phyloP scores from a whole-genome alignment of 2,888 invertebrate genomes.

The Pedicia rivosa region DNA sequence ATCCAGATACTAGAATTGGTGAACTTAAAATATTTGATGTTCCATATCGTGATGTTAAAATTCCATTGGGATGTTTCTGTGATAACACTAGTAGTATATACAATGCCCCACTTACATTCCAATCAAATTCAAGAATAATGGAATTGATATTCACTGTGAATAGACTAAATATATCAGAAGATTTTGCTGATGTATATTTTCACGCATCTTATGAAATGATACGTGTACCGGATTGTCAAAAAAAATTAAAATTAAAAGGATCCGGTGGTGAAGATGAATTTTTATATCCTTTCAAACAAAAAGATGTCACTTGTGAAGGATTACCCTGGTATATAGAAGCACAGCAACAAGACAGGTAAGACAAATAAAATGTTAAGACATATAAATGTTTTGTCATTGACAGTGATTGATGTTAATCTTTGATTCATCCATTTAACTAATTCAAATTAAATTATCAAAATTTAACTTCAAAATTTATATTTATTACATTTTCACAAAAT shows the following conservation, averaged over 20 bases:
- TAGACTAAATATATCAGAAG: slow-evolving; percentile 58
- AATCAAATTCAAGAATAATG: slow-evolving; percentile 49
- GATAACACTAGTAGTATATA: slow-evolving; percentile 48
- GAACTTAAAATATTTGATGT: slow-evolving; percentile 45
- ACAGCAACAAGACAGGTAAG: slow-evolving; percentile 49
- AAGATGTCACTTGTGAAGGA: slow-evolving; percentile 30
- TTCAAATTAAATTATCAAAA: too few relatives aligned
- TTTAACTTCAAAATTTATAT: too few relatives aligned
- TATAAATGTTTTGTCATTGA: too few relatives aligned
- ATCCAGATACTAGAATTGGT: slow-evolving; percentile 28
- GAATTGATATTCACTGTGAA: slow-evolving; percentile 63
- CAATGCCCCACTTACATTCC: slow-evolving; percentile 42
- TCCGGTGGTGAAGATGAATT: slow-evolving; percentile 50
- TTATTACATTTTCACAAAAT: too few relatives aligned
- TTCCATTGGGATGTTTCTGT: slow-evolving; percentile 63
- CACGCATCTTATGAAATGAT: slow-evolving; percentile 54
- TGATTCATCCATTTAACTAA: too few relatives aligned
- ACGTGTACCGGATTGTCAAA: slow-evolving; percentile 44
- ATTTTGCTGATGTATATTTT: slow-evolving; percentile 67
- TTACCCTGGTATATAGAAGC: slow-evolving; percentile 65
- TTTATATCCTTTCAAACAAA: slow-evolving; percentile 42
- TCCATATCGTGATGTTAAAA: slow-evolving; percentile 47
- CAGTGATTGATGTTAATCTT: too few relatives aligned
- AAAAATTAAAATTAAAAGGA: slow-evolving; percentile 44
- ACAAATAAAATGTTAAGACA: neutral